A percentile compares a stretch with the other conserved stretches of the same genome.
Conservation (phyloP, 1,140 invertebrate species). For the Rhopalosiphum maidis region DNA sequence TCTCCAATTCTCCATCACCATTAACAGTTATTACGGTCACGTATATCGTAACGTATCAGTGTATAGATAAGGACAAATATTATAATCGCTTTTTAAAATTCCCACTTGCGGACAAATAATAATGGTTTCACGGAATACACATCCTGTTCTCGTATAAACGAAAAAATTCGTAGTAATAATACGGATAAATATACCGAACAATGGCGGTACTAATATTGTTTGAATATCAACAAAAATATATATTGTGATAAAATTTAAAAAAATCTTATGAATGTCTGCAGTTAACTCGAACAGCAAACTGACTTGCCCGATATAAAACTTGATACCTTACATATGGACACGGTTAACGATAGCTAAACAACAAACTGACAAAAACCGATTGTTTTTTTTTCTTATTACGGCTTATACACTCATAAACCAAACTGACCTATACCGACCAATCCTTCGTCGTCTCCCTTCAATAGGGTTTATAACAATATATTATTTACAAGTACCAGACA, state of each 20-base stretch:
- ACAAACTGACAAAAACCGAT: not conserved
- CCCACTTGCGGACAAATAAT: not conserved
- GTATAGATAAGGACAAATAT: constrained; percentile 17
- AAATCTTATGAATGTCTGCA: not conserved
- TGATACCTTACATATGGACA: not conserved
- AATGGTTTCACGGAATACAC: constrained; percentile 2
- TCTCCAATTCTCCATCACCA: not conserved
- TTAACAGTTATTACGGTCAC: not conserved
- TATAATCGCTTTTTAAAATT: constrained; percentile 11
- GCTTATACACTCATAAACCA: not conserved
- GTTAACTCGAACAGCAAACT: not conserved
- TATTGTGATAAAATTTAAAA: not conserved
- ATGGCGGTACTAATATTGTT: not conserved
- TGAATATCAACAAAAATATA: not conserved
- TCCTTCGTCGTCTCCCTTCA: not conserved
- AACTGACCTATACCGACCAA: not conserved
- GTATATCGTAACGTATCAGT: not conserved
- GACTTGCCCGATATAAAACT: not conserved
- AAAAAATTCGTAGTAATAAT: not conserved
- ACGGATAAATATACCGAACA: not conserved
- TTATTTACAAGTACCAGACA: not conserved
- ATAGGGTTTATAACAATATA: constrained; percentile 9
- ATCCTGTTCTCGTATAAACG: not conserved
- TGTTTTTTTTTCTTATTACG: not conserved
- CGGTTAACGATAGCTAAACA: not conserved